These are phyloP conservation scores for Centrocercus urophasianus DNA, from an alignment of 2,113 vertebrate species.

Conservation along the genomic window DNA sequence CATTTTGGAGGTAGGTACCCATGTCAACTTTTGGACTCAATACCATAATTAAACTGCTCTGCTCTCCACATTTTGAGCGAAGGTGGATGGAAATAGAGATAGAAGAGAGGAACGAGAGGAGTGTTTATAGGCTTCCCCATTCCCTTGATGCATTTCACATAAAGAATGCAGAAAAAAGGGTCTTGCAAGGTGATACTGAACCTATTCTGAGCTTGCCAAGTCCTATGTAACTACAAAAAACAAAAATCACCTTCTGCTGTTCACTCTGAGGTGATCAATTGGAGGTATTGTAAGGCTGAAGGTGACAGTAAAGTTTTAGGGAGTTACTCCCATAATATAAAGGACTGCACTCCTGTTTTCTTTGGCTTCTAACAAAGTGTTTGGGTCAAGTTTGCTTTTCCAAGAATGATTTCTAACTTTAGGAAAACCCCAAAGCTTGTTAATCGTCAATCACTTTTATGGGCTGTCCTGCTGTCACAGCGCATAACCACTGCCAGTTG, in stretches of 20 bases:
- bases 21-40: background rate
- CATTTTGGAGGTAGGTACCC: background rate
- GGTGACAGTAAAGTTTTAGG: background rate
- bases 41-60: background rate
- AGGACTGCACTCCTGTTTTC: background rate
- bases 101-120: background rate
- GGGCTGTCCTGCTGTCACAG: background rate
- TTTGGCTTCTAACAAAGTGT: background rate
- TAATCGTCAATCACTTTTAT: background rate
- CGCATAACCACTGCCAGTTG: background rate
- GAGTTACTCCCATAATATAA: background rate
- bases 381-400: background rate
- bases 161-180: background rate
- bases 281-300: background rate
- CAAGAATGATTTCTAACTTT: background rate
- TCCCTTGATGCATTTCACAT: background rate
- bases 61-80: background rate
- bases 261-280: background rate
- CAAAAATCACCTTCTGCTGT: background rate
- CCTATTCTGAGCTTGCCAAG: background rate
- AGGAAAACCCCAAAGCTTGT: background rate
- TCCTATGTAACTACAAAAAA: too few species aligned
- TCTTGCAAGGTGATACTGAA: background rate
- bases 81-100: background rate
- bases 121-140: background rate